A percentile compares a stretch with the other conserved stretches of the same genome.
Conservation (phyloP, 2,113 vertebrate species). For the Macrotus californicus region DNA sequence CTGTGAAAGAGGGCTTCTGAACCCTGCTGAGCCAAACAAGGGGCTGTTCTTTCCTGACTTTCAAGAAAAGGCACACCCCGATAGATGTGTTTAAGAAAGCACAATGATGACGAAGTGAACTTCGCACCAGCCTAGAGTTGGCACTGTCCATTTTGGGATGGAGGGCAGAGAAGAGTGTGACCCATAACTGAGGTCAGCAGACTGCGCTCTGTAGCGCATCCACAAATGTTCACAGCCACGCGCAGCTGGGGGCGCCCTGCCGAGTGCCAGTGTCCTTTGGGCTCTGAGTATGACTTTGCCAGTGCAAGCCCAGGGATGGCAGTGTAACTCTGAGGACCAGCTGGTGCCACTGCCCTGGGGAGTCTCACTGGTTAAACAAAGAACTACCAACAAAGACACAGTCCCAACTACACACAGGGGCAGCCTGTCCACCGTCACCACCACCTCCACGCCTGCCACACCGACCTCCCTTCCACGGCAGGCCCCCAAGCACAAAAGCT, state of each 20-base stretch:
- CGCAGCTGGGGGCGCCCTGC: slow-evolving; percentile 17
- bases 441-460: fast-evolving
- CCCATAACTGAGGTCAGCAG: background rate
- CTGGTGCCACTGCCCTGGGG: background rate
- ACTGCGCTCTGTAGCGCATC: background rate
- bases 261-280: background rate
- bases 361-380: background rate
- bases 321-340: background rate
- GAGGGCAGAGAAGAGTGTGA: background rate
- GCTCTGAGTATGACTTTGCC: background rate
- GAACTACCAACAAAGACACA: background rate
- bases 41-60: background rate
- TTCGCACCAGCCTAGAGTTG: background rate
- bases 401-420: background rate
- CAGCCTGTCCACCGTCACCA: too few relatives aligned
- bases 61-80: background rate
- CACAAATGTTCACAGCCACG: background rate
- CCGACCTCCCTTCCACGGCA: background rate
- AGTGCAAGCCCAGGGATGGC: background rate
- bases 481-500: background rate
- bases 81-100: background rate
- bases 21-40: background rate
- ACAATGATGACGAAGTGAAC: background rate
- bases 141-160: background rate
- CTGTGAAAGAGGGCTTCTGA: slow-evolving; percentile 9